Base-by-base conservation (phyloP, 2,888 invertebrate species). In the Erebia ligea region DNA sequence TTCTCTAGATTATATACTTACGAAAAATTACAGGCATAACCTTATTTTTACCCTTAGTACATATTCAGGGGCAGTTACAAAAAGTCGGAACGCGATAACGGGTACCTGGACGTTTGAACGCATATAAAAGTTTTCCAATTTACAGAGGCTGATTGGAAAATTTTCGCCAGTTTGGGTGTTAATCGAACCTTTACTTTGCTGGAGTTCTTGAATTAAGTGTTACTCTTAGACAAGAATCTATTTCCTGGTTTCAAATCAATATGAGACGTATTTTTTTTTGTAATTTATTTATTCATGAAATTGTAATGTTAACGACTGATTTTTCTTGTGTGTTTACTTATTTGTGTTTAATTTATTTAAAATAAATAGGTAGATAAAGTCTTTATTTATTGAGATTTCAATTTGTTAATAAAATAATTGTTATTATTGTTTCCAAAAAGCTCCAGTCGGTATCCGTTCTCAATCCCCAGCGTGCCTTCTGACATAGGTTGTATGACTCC, bases 71-170 rank as follows among this genome's bases (percentile, higher is more conserved):
- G 71, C 73, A 76, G 85, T 85, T 66, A 86, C 87, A 90, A 91
- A 92, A 92, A 89, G 83, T 91, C 87, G 83, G 81, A 82, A 79
- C 76, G 81, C 90, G 87, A 86, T 90, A 90, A 91, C 74, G 74
- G 78, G 77, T 90, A 91, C 92, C 92, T 92, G 92, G 92, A 91
- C 91, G 90, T 90, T 91, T 86, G 87, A 90, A 90, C 89, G 91
- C 87, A 92, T 90, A 92, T 92, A 92, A 92, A 92, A 92, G 90
- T 92, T 93, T 92, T 92, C 93, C 91, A 92, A 93, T 92, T 92
- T 93, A 92, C 88, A 88, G 88, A 83, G 87, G 89, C 87, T 92
- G 92, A 92, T 92, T 92, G 92, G 91, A 88, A 91, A 92, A 92
- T 93, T 92, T 91, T 90, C 91, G 81, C 84, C 91, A 85, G 89